Base-by-base conservation (phyloP, 2,797 vertebrate species). In the Picus viridis region DNA sequence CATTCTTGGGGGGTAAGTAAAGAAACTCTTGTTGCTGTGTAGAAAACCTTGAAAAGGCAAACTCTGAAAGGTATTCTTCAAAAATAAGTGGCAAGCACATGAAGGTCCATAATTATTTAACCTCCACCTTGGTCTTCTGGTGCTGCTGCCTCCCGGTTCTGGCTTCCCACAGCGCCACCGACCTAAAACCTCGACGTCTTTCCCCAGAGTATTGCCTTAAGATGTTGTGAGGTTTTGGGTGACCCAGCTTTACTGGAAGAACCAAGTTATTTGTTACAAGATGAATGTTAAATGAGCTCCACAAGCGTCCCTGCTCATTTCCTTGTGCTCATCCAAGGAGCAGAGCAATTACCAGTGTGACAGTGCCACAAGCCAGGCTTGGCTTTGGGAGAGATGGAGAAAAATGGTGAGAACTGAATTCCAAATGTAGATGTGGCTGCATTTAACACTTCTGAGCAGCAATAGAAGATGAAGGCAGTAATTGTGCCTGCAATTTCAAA, bases 391-490 rank as follows among this genome's bases (percentile, higher is more conserved):
- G 43, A 88, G 4, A 30, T 1, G 63, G 75, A 49, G 74, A 83
- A 89, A 88, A 89, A 71, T 16, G 86, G 75, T 64, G 93, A 68
- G 68, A 85, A 71, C 73, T n/a, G 86, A 81, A 67, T 95, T 96
- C 88, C 84, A 65, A 68, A 18, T 53, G 86, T 69, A 81, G 95
- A 71, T 82, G 71, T 82, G 24, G 15, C 63, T 14, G 78, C 87
- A 27, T 91, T 95, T 88, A 93, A 88, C 91, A 49, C 96, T 97
- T 95, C 92, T 3, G 92, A 94, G 94, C 45, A 90, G 91, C 94
- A 77, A 68, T 98, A 94, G 97, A 96, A 96, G 86, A 93, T 72
- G 82, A 96, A 95, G 88, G 61, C 76, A 96, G 94, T 96, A 90
- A 96, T 91, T 81, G 89, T 80, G 86, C 86, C 88, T 79, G 91